Evolutionary conservation across 2,888 invertebrate genomes (phyloP).

Genomic region (Omphaloscelis lunosa): DNA sequence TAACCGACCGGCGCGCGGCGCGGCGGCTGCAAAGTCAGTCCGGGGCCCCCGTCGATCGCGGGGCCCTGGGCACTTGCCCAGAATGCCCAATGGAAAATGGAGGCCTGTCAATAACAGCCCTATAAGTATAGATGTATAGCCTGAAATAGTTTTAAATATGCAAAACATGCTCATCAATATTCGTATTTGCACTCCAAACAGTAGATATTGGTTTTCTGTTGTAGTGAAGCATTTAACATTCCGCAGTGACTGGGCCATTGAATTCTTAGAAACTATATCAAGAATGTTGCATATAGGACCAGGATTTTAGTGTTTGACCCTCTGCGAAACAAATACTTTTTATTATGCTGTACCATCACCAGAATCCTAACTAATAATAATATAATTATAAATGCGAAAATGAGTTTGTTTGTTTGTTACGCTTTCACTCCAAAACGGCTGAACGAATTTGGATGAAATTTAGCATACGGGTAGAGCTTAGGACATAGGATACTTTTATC

Average conservation of each 20-base stretch:
- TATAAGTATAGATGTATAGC: neutral
- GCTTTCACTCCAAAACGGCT: no score
- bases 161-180: slow-evolving; percentile 52
- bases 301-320: neutral
- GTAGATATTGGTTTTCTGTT: neutral
- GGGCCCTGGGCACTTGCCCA: no score
- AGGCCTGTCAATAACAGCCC: neutral
- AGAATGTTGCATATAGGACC: neutral
- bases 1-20: no score
- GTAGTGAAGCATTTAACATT: slow-evolving; percentile 31
- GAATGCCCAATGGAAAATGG: no score
- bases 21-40: no score
- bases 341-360: neutral
- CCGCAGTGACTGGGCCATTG: slow-evolving; percentile 20
- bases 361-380: no score
- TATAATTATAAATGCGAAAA: no score
- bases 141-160: slow-evolving; percentile 33
- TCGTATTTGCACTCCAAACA: slow-evolving; percentile 29
- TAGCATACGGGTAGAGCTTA: no score
- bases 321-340: neutral
- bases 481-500: no score
- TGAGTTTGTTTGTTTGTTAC: no score
- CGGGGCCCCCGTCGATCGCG: no score
- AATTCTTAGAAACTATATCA: slow-evolving; percentile 30
- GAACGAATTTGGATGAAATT: no score